Evolutionary conservation across 92 coral and sea anemone genomes (phyloP).

Genomic region (Chrysogorgia sp.): DNA sequence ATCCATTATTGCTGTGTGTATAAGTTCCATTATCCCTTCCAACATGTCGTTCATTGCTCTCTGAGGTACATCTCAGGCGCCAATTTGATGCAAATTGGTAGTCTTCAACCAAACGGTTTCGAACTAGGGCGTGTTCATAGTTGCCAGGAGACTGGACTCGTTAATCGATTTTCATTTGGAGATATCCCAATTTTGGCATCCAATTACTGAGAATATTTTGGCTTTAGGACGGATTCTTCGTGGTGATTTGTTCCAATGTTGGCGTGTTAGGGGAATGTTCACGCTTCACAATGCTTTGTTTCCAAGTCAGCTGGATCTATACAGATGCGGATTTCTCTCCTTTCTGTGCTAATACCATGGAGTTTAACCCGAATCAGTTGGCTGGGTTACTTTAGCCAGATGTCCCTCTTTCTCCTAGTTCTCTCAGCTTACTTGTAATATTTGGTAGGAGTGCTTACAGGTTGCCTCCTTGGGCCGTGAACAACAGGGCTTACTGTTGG

Average conservation of each 20-base stretch:
- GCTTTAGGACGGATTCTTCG: conserved; percentile 42
- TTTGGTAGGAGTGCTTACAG: conserved; percentile 60
- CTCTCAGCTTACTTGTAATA: conserved; percentile 41
- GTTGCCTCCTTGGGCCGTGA: conserved; percentile 61
- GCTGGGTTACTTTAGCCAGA: conserved; percentile 54
- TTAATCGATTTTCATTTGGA: conserved; percentile 60
- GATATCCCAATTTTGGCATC: conserved; percentile 65
- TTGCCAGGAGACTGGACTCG: conserved; percentile 30
- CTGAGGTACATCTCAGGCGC: conserved; percentile 57
- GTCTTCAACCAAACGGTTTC: conserved; percentile 40
- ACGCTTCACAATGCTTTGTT: conserved; percentile 48
- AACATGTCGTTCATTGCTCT: conserved; percentile 53
- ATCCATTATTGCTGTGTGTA: conserved; percentile 54
- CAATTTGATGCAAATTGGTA: conserved; percentile 55
- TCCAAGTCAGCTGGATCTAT: conserved; percentile 53
- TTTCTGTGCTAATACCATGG: conserved; percentile 48
- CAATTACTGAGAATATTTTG: conserved; percentile 52
- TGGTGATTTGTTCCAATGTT: conserved; percentile 55
- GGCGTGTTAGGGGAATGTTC: conserved; percentile 63
- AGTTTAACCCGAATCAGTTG: conserved; percentile 64
- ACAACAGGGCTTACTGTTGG: conserved; percentile 52
- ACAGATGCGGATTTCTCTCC: conserved; percentile 54
- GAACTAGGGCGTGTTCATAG: conserved; percentile 33
- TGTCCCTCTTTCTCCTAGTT: conserved; percentile 58
- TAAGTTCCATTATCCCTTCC: conserved; percentile 35